Base-by-base conservation (phyloP, 92 coral and sea anemone species). In the Desmophyllum pertusum region DNA sequence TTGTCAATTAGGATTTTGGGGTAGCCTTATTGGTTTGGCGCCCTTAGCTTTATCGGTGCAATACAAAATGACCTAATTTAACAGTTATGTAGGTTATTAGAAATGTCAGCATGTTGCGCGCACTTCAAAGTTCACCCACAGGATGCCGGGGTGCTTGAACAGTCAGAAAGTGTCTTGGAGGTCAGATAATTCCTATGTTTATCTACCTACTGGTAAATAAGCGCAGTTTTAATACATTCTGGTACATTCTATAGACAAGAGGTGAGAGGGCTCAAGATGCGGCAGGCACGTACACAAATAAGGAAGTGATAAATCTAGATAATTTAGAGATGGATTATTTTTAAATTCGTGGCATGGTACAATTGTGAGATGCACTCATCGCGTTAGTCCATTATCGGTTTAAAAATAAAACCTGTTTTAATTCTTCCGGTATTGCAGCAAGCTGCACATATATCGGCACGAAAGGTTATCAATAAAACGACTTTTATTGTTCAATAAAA, bases 401-500 rank as follows among this genome's bases (percentile, higher is more conserved):
- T 40, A 38, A 9, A 43, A 64, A 65, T 0, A 5, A 79, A 65
- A 79, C 66, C 61, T 33, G n/a, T 48, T 21, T 11, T 64, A 53
- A 29, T 31, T 31, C 84, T 62, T 78, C 72, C 55, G 39, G 70
- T 9, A 29, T 27, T 15, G 55, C 38, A 52, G 46, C 35, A 6
- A 40, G 18, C 23, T 14, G 17, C 48, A 78, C 25, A 78, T 40
- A 61, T 0, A 23, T n/a, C n/a, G 72, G 29, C 82, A 76, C 81
- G 70, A 57, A 76, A 76, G 81, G 81, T 76, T 57, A 38, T 55
- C 81, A 36, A 10, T 27, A 76, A 53, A 76, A 37, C 30, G 19
- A 55, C 68, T 36, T 76, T n/a, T 25, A 29, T 19, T 67, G 73
- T 33, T 36, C 73, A 67, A 67, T 67, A 67, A 35, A 36, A 67